Conservation (phyloP, 2,888 invertebrate species). For the Dasypolia templi region DNA sequence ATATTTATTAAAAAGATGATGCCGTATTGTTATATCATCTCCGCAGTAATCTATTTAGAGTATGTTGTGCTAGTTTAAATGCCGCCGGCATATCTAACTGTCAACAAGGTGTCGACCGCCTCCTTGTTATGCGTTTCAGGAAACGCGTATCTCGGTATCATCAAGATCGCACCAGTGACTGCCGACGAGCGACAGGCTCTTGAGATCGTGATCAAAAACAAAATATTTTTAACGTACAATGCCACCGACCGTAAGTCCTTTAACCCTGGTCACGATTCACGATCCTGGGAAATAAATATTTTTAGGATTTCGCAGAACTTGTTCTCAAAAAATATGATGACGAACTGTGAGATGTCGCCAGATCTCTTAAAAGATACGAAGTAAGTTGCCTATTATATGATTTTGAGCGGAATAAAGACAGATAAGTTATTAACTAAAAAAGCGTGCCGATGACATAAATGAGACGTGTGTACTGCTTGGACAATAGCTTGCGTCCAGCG, state of each 20-base stretch:
- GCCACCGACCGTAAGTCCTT: constrained; percentile 71
- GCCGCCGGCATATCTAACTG: constrained; percentile 72
- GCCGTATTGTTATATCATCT: constrained; percentile 14
- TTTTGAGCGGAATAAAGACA: constrained; percentile 32
- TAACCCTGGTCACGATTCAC: constrained; percentile 81
- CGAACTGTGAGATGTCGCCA: constrained; percentile 65
- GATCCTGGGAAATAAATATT: constrained; percentile 75
- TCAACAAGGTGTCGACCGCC: constrained; percentile 70
- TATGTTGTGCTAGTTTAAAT: constrained; percentile 55
- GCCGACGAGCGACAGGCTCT: constrained; percentile 57
- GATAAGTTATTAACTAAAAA: constrained; percentile 54
- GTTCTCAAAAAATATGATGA: constrained; percentile 63
- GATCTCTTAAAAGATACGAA: constrained; percentile 54
- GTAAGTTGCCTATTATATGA: constrained; percentile 48
- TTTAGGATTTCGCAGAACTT: constrained; percentile 75
- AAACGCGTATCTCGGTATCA: constrained; percentile 74
- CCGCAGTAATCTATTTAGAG: constrained; percentile 31
- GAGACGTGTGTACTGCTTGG: constrained; percentile 50
- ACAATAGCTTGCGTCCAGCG: constrained; percentile 72
- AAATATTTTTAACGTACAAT: constrained; percentile 74
- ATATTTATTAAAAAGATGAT: constrained; percentile 52
- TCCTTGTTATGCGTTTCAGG: constrained; percentile 74
- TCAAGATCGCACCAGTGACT: constrained; percentile 67
- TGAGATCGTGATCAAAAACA: constrained; percentile 75
- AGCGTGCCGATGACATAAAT: constrained; percentile 64